Conservation (phyloP, 2,797 vertebrate species). For the Mionectes olivaceus region DNA sequence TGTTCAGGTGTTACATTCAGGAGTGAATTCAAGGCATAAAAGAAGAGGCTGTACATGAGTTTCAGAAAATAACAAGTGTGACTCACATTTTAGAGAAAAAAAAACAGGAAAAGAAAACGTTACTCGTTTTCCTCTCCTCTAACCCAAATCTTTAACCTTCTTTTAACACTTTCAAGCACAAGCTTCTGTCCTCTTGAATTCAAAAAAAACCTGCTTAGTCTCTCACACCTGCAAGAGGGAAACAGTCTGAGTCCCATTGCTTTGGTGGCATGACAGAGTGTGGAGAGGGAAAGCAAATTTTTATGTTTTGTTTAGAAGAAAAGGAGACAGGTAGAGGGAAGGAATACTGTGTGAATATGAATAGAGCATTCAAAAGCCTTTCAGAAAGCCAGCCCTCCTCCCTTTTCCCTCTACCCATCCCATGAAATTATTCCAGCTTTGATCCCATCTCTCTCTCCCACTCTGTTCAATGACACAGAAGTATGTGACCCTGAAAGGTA, state of each 20-base stretch:
- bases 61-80: not conserved
- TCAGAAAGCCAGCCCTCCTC: not conserved
- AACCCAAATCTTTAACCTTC: not conserved
- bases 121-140: not conserved
- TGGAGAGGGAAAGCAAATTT: not conserved
- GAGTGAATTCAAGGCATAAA: not conserved
- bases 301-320: not conserved
- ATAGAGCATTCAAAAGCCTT: not conserved
- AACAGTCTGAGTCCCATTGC: not conserved
- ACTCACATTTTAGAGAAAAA: not conserved
- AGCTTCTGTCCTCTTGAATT: not conserved
- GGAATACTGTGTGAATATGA: not conserved
- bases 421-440: conserved; percentile 13
- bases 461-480: not conserved
- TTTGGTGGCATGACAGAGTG: not conserved
- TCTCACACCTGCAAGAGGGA: not conserved
- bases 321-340: not conserved
- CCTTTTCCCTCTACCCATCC: not conserved
- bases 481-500: not conserved
- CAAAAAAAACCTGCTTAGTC: not conserved
- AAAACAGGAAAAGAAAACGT: not conserved
- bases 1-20: not conserved
- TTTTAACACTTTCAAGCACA: not conserved
- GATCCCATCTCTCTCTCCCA: not conserved
- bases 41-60: not conserved